Evolutionary conservation across 1,140 invertebrate genomes (phyloP).

Genomic region (Temnothorax longispinosus): DNA sequence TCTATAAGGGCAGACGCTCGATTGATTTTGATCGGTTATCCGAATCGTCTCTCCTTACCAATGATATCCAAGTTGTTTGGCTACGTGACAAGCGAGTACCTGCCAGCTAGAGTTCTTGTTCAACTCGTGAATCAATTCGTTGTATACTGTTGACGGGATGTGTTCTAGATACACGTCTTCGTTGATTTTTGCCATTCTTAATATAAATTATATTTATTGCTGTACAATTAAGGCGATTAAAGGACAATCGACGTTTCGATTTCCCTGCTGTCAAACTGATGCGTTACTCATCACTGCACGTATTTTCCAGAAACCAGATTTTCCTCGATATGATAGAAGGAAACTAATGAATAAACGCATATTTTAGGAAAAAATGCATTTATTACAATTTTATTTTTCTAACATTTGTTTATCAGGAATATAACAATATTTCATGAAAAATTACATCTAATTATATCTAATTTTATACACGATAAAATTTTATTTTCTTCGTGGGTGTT

Average conservation of each 20-base stretch:
- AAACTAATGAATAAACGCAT: too few relatives aligned
- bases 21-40: background rate
- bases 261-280: too few relatives aligned
- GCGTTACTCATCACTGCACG: too few relatives aligned
- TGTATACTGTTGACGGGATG: slow-evolving; percentile 70
- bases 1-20: background rate
- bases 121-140: slow-evolving; percentile 74
- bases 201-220: background rate
- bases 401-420: too few relatives aligned
- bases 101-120: slow-evolving; percentile 73
- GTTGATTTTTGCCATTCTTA: slow-evolving; percentile 72
- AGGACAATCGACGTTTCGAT: background rate
- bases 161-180: slow-evolving; percentile 70
- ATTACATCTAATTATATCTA: too few relatives aligned
- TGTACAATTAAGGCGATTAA: background rate
- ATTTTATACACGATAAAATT: too few relatives aligned
- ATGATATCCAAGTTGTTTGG: slow-evolving; percentile 66
- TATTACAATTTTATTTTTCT: too few relatives aligned
- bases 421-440: too few relatives aligned
- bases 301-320: too few relatives aligned
- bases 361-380: too few relatives aligned
- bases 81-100: slow-evolving; percentile 71
- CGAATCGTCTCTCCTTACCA: slow-evolving; percentile 64
- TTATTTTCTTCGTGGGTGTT: too few relatives aligned
- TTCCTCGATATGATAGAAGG: too few relatives aligned